Base-by-base conservation (phyloP, 2,888 invertebrate genomes). In the Calameuta pallipes region DNA sequence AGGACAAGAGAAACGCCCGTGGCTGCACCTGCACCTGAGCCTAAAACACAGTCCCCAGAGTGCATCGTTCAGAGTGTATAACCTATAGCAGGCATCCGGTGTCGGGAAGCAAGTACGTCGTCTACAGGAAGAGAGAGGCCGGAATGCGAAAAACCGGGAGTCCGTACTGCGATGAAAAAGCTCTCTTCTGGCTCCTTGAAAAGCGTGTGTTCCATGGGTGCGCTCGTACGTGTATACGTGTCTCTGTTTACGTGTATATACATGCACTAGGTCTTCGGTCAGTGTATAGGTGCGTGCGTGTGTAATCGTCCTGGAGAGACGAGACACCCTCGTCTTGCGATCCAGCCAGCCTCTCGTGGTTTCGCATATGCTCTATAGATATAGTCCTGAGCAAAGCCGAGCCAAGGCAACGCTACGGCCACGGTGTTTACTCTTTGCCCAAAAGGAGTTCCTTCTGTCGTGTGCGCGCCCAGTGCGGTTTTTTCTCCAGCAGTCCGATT, bases 21-120 rank as follows among this genome's bases (percentile, higher is more conserved):
- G 81, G 78, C 80, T 81, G 80, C 82, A 87, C 84, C 84, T 86
- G 83, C 82, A 78, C 77, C 81, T 78, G 41, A 56, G 41, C 41
- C 41, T 56, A 56, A 56, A 15, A 56, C 41, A 56, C 41, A 56
- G 41, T 56, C 41, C 41, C 41, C 41, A 56, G 41, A 56, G 41
- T 56, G 41, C 41, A 56, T 56, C 41, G 41, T 56, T 56, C 23
- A 56, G 41, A 56, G 41, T 56, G 41, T 56, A 56, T 15, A 56
- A 56, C 41, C 41, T 56, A 56, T 56, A 56, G 23, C 15, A 23
- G 41, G 41, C 23, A 56, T 56, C 23, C 23, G 41, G 41, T 56
- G 41, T 56, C 41, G 41, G 41, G 41, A 23, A 56, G 41, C 23
- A 56, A 56, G 41, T 56, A 56, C 41, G 41, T 56, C 41, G 41